Conservation (phyloP, 2,797 vertebrate genomes). For the Chelmon rostratus region DNA sequence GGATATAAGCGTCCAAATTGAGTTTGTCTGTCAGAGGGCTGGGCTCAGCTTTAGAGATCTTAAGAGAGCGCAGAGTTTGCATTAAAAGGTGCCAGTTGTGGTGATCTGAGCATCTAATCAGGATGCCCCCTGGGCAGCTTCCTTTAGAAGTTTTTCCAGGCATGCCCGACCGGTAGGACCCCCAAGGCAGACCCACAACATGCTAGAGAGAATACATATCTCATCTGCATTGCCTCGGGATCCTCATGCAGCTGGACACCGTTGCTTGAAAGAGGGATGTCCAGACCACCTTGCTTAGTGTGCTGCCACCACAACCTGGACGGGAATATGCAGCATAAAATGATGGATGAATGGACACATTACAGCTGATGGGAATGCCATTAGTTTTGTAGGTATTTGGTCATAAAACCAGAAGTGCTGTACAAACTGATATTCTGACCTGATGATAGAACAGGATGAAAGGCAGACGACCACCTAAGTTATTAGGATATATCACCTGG, state of each 20-base stretch:
- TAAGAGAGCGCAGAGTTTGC: too few species aligned
- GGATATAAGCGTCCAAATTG: too few species aligned
- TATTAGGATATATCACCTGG: neutral
- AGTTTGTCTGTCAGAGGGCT: too few species aligned
- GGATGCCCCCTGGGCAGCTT: neutral
- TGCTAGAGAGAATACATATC: neutral
- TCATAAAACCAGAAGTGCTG: too few species aligned
- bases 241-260: neutral
- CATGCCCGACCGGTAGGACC: neutral
- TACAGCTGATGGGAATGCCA: neutral
- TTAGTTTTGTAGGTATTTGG: neutral
- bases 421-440: neutral
- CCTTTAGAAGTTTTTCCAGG: neutral
- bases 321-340: too few species aligned
- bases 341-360: neutral
- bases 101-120: neutral
- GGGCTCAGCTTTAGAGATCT: too few species aligned
- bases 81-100: neutral
- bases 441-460: neutral
- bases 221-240: neutral
- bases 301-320: neutral
- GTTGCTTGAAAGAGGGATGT: neutral
- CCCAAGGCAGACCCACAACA: neutral
- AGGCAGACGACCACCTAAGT: neutral
- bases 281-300: too few species aligned